Evolutionary conservation across 1,140 invertebrate genomes (phyloP).

Genomic region (Catajapyx aquilonaris): DNA sequence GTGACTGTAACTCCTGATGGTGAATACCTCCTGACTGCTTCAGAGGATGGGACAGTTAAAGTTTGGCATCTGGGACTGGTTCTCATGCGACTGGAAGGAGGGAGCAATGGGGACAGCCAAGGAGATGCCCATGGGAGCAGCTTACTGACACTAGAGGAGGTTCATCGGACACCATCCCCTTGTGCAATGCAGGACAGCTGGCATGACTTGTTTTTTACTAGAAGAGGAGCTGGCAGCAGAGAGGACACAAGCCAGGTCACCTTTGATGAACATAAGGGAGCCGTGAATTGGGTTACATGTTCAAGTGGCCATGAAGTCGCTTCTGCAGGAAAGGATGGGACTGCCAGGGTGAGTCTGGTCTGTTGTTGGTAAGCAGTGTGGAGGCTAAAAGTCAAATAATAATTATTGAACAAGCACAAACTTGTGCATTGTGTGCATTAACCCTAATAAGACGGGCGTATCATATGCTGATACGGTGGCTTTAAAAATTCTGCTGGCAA

Average conservation of each 20-base stretch:
- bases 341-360: no score
- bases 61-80: background rate
- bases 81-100: background rate
- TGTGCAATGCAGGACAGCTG: background rate
- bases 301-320: no score
- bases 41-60: background rate
- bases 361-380: no score
- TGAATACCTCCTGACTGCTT: background rate
- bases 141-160: no score
- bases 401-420: no score
- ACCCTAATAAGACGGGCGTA: no score
- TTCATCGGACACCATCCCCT: background rate
- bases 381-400: no score
- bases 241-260: background rate
- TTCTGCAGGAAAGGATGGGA: no score
- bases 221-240: background rate
- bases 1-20: background rate
- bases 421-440: no score
- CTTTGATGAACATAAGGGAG: background rate
- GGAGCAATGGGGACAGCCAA: background rate
- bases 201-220: background rate
- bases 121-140: background rate
- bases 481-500: no score
- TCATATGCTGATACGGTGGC: no score
- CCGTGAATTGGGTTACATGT: background rate